Evolutionary conservation across 2,113 vertebrate species (phyloP).

Genomic region (Petrocephalus microphthalmus): DNA sequence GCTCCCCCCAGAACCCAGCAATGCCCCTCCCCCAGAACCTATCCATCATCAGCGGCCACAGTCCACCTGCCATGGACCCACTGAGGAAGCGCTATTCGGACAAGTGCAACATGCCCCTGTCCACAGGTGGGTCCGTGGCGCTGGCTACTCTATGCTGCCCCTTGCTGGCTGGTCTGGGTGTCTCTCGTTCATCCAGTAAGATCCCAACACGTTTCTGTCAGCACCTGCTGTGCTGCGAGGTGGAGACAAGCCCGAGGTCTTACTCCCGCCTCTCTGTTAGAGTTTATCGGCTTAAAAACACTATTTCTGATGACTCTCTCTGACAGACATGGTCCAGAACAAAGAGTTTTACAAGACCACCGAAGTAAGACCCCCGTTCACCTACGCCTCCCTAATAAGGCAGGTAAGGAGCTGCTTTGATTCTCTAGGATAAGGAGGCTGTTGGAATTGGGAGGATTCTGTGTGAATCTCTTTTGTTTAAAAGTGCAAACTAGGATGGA

Average conservation of each 20-base stretch:
- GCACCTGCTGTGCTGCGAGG: neutral
- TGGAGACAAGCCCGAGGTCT: neutral
- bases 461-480: neutral
- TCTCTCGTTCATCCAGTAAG: neutral
- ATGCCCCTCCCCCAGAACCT: constrained; percentile 82
- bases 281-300: neutral
- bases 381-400: constrained; percentile 96
- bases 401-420: constrained; percentile 69
- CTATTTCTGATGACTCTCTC: constrained; percentile 31
- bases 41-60: constrained; percentile 85
- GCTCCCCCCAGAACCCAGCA: constrained; percentile 90
- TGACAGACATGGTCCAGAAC: constrained; percentile 93
- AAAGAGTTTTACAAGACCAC: constrained; percentile 98
- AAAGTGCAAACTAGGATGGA: neutral
- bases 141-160: neutral
- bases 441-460: neutral
- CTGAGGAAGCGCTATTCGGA: constrained; percentile 86
- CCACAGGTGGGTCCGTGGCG: constrained; percentile 73
- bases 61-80: constrained; percentile 81
- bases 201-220: neutral
- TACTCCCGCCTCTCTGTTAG: neutral
- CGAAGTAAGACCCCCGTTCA: constrained; percentile 95
- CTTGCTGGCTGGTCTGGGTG: neutral
- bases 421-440: neutral
- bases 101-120: constrained; percentile 87